These are phyloP conservation scores for Mastacembelus armatus DNA, from an alignment of 2,797 vertebrate species.

Conservation along the genomic window DNA sequence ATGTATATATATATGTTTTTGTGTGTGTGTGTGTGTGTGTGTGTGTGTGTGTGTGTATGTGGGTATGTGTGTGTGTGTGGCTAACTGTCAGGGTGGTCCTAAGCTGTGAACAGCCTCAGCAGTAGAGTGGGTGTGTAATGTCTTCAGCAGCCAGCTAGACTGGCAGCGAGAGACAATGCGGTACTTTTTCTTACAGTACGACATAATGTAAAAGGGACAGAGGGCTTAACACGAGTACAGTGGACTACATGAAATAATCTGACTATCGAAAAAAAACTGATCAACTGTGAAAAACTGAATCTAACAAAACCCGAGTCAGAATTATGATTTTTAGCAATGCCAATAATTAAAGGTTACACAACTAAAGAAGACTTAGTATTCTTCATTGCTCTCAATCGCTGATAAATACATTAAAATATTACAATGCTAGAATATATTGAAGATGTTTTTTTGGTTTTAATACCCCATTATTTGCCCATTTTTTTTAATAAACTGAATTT, in stretches of 20 bases:
- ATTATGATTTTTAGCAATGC: too few relatives aligned
- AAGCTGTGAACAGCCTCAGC: slow-evolving; percentile 67
- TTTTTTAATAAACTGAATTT: too few relatives aligned
- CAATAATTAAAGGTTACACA: too few relatives aligned
- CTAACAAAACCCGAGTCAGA: too few relatives aligned
- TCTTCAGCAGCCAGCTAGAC: slow-evolving; percentile 69
- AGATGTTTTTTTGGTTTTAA: too few relatives aligned
- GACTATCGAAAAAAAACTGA: too few relatives aligned
- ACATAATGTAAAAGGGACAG: slow-evolving; percentile 19
- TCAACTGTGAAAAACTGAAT: too few relatives aligned
- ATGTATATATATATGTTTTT: slow-evolving; percentile 20
- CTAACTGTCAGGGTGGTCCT: slow-evolving; percentile 78
- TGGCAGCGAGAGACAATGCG: slow-evolving; percentile 48
- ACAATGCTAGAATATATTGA: too few relatives aligned
- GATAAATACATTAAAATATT: too few relatives aligned
- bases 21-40: slow-evolving; percentile 42
- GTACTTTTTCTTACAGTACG: slow-evolving; percentile 34
- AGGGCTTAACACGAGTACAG: slow-evolving; percentile 7
- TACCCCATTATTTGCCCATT: too few relatives aligned
- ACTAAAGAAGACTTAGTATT: too few relatives aligned
- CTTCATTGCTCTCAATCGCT: too few relatives aligned
- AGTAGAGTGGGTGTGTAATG: slow-evolving; percentile 72
- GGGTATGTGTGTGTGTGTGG: slow-evolving; percentile 41
- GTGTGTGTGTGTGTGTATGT: slow-evolving; percentile 42
- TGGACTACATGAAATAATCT: neutral